phyloP scores from a whole-genome alignment of 2,113 vertebrate genomes.

The Recurvirostra avosetta region DNA sequence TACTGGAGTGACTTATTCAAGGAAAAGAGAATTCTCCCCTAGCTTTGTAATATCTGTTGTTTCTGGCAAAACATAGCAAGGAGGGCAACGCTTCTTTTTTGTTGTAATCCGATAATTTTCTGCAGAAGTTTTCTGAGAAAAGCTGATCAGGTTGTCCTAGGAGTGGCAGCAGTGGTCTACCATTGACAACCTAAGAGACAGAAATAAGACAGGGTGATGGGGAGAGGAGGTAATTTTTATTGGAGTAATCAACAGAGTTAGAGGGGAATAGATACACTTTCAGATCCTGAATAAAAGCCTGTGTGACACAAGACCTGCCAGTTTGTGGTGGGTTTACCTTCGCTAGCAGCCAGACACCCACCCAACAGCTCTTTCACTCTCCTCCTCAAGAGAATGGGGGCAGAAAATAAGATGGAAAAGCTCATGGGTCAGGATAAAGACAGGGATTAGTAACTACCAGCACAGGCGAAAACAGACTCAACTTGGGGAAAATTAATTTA shows the following conservation, averaged over 20 bases:
- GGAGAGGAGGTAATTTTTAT: not conserved
- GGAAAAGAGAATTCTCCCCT: not conserved
- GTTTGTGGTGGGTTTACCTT: not conserved
- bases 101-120: not conserved
- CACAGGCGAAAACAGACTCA: not conserved
- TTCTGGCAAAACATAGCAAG: not conserved
- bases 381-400: fast-evolving
- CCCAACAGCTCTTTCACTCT: not conserved
- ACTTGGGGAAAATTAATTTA: not conserved
- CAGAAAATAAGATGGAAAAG: not conserved
- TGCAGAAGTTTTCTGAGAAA: not conserved
- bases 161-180: not conserved
- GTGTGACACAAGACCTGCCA: not conserved
- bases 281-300: not conserved
- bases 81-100: not conserved
- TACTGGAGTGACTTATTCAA: not conserved
- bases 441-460: not conserved
- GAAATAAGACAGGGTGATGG: not conserved
- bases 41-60: not conserved
- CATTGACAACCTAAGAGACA: not conserved
- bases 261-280: not conserved
- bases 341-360: not conserved
- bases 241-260: not conserved
- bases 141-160: not conserved
- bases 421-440: not conserved